Evolutionary conservation across 2,797 vertebrate genomes (phyloP), one percentile per base, ranked within the genome.

Genomic region (Lophotriccus pileatus): DNA sequence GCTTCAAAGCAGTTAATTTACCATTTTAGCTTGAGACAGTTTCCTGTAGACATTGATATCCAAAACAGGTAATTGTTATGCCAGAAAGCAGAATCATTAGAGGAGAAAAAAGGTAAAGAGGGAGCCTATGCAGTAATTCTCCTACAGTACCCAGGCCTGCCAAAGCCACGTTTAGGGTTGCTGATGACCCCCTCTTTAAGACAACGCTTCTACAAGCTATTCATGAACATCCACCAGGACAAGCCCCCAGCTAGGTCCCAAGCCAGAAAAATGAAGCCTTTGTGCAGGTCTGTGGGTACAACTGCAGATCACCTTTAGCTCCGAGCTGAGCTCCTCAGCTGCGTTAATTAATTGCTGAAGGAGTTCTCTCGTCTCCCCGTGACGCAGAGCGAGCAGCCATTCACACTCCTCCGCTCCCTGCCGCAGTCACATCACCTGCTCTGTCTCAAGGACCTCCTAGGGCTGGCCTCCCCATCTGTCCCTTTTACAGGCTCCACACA

Each of bases 281-380:
- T 43, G 60, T 19, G 24, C 18, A 1, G 24, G 39, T 59, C 49
- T 66, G 64, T 63, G 46, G 64, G 72, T 68, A 63, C 62, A 70
- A 44, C 46, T 56, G 91, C 89, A 85, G 67, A 60, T 87, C 87
- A 95, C 89, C 88, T 78, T 78, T 91, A 95, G 90, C 85, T 84
- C 77, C 3, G 55, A 91, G 95, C 62, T 74, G 69, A 76, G 96
- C 78, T 95, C 96, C 95, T 84, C 95, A 37, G 96, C 91, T 94
- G 73, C 1, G 2, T 93, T 97, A 97, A 98, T 95, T 93, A 97
- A 94, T 67, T 96, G 85, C 94, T 91, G 52, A 92, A 97, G 91
- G 83, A 93, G 93, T 77, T 97, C 96, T 96, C 78, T n/a, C 15
- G 0, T 81, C 86, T 84, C 3, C 17, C 32, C 18, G 46, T 85